phyloP scores from a whole-genome alignment of 2,797 vertebrate species.

The Otus scops region DNA sequence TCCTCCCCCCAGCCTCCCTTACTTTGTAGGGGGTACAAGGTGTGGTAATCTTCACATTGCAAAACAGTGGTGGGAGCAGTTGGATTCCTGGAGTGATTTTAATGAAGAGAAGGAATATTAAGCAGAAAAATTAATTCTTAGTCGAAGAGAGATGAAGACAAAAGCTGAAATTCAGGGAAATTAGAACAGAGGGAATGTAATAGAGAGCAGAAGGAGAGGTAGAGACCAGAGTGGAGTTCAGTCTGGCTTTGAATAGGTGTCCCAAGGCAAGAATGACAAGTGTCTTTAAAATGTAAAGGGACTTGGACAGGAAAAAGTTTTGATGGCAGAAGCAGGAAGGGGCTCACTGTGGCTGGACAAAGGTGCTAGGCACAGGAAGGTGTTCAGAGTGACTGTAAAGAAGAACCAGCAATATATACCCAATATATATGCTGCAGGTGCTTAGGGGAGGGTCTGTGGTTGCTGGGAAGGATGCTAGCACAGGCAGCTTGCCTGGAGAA shows the following conservation, averaged over 20 bases:
- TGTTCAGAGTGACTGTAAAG: background rate
- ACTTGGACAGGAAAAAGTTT: background rate
- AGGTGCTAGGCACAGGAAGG: background rate
- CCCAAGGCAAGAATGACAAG: background rate
- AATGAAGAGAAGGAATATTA: background rate
- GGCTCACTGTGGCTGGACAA: background rate
- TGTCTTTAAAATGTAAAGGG: background rate
- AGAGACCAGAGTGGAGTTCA: background rate
- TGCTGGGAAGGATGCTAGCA: background rate
- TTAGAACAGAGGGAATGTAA: background rate
- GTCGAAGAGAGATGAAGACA: background rate
- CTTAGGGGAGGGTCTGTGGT: background rate
- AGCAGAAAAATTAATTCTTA: background rate
- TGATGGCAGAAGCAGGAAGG: background rate
- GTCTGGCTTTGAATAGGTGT: background rate
- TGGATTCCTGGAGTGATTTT: background rate
- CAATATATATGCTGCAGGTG: background rate
- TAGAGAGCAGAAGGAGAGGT: background rate
- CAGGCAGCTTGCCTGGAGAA: background rate
- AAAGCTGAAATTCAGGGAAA: background rate
- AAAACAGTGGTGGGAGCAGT: background rate
- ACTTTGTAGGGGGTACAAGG: background rate
- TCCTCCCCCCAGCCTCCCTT: background rate
- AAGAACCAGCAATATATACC: background rate
- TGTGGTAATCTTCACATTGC: background rate